Conservation (phyloP, 2,113 vertebrate genomes). For the Rhea pennata region DNA sequence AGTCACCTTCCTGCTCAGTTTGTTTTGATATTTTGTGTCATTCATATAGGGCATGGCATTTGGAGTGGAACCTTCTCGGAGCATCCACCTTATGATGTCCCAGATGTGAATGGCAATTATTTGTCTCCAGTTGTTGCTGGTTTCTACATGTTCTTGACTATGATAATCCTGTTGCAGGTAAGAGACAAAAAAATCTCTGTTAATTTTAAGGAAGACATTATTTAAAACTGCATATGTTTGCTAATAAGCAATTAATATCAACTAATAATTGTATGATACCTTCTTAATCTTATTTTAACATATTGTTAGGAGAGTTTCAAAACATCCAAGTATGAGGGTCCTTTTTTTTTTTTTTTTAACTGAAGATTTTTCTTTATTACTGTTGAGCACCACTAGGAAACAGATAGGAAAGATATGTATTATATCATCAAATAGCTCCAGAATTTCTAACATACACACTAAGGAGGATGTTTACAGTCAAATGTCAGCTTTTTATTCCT, state of each 20-base stretch:
- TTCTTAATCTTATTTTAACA: slow-evolving; percentile 1
- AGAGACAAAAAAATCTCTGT: not conserved
- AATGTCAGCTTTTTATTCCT: not conserved
- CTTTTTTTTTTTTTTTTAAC: not conserved
- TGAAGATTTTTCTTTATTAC: not conserved
- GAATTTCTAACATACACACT: not conserved
- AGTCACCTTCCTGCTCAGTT: not conserved
- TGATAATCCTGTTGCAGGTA: slow-evolving; percentile 98
- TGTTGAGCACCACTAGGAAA: not conserved
- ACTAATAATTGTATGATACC: not conserved
- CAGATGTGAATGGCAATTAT: slow-evolving; percentile 76
- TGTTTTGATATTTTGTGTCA: not conserved
- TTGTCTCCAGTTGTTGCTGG: slow-evolving; percentile 75
- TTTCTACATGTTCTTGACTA: slow-evolving; percentile 93
- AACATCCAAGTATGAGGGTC: not conserved
- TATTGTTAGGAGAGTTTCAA: not conserved
- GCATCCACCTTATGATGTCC: slow-evolving; percentile 84
- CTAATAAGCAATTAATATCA: not conserved
- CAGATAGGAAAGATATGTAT: not conserved
- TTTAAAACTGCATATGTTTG: not conserved
- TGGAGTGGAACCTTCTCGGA: slow-evolving; percentile 81
- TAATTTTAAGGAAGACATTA: not conserved
- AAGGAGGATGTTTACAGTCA: not conserved
- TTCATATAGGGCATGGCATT: slow-evolving; percentile 83
- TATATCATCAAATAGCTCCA: not conserved